phyloP scores from a whole-genome alignment of 2,888 invertebrate species.

The Chloromyia formosa region DNA sequence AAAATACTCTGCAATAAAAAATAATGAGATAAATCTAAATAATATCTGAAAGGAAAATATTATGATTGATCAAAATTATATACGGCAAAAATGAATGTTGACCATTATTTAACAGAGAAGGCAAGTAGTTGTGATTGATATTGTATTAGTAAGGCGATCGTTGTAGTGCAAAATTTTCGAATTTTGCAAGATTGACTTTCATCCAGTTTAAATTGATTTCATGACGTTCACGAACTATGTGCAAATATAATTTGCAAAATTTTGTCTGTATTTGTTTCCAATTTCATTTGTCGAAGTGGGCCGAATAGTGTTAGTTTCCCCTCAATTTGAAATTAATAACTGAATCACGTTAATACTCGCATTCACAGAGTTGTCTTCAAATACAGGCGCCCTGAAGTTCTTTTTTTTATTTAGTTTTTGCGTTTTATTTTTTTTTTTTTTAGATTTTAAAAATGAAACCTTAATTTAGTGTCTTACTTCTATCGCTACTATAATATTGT shows the following conservation, averaged over 20 bases:
- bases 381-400: neutral
- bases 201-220: neutral
- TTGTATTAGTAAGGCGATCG: neutral
- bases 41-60: constrained; percentile 27
- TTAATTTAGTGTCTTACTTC: neutral
- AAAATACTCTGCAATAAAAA: neutral
- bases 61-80: neutral
- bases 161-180: neutral
- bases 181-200: neutral
- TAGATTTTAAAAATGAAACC: constrained; percentile 10
- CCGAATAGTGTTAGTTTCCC: too few species aligned
- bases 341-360: neutral
- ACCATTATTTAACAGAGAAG: constrained; percentile 4
- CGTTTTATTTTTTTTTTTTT: neutral
- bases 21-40: neutral
- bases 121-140: constrained; percentile 44
- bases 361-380: neutral
- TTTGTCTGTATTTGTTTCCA: neutral
- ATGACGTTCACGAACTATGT: neutral
- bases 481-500: neutral
- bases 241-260: neutral
- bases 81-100: constrained; percentile 7
- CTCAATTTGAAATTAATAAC: too few species aligned
- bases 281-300: too few species aligned
- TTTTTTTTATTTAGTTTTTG: neutral